Evolutionary conservation across 1,140 invertebrate genomes (phyloP).

Genomic region (Aphaenogaster rudis): DNA sequence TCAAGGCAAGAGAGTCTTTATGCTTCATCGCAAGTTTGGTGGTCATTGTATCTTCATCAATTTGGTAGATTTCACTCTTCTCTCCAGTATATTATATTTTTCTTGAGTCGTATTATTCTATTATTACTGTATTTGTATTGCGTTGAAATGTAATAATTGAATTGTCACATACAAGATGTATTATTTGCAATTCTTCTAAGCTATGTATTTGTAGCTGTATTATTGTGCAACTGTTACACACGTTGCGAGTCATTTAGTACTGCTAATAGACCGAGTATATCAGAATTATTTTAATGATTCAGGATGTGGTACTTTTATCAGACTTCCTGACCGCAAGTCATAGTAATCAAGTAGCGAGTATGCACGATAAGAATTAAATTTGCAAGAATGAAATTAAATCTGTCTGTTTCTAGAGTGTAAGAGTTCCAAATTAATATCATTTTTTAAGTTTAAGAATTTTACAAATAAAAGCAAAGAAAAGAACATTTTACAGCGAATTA

Average conservation of each 20-base stretch:
- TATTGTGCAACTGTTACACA: neutral
- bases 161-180: neutral
- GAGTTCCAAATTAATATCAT: neutral
- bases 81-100: neutral
- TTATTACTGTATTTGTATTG: neutral
- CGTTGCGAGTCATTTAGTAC: neutral
- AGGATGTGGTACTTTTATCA: slow-evolving; percentile 79
- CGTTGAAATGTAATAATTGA: slow-evolving; percentile 1
- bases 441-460: neutral
- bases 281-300: slow-evolving; percentile 7
- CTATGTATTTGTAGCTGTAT: neutral
- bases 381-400: neutral
- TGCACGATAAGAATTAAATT: slow-evolving; percentile 1
- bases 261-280: neutral
- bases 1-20: slow-evolving; percentile 52
- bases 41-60: slow-evolving; percentile 41
- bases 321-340: slow-evolving; percentile 67
- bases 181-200: neutral
- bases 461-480: neutral
- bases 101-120: neutral
- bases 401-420: neutral
- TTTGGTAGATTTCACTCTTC: neutral
- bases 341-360: slow-evolving; percentile 42
- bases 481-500: neutral
- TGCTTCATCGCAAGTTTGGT: slow-evolving; percentile 43